phyloP scores from a whole-genome alignment of 2,113 vertebrate genomes.

The Cisticola juncidis region DNA sequence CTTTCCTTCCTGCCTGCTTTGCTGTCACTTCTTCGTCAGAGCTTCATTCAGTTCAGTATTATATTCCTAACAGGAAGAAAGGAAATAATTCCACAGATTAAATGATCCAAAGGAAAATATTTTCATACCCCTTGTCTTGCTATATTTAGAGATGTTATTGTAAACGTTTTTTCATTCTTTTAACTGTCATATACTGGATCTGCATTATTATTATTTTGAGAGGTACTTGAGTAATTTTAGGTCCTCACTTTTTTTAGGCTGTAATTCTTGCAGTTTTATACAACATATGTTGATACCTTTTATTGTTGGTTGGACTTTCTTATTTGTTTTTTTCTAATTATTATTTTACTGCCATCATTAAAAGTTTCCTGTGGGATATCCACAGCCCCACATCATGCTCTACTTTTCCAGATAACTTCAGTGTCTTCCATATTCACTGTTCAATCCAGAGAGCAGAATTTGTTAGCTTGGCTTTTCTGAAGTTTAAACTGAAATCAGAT shows the following conservation, averaged over 20 bases:
- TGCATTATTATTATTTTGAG: background rate
- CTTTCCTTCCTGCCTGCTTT: conserved; percentile 17
- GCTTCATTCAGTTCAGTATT: conserved; percentile 10
- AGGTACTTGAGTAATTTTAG: background rate
- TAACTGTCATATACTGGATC: background rate
- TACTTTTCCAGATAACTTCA: background rate
- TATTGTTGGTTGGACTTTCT: background rate
- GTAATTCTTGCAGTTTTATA: background rate
- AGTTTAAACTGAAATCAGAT: background rate
- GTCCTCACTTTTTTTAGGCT: background rate
- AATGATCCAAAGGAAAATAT: conserved; percentile 43
- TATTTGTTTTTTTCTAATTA: background rate
- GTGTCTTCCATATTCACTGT: background rate
- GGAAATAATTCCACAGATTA: conserved; percentile 33
- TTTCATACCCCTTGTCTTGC: background rate
- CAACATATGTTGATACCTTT: background rate
- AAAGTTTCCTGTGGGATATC: background rate
- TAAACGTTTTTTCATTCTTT: conserved; percentile 6
- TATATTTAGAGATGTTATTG: conserved; percentile 9
- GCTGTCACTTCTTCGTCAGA: background rate
- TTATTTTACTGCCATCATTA: background rate
- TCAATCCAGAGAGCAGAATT: background rate
- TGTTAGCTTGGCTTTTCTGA: background rate
- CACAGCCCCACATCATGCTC: background rate
- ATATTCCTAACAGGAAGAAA: conserved; percentile 30